Evolutionary conservation across 2,797 vertebrate species (phyloP).

Genomic region (Petrocephalus sullivani): DNA sequence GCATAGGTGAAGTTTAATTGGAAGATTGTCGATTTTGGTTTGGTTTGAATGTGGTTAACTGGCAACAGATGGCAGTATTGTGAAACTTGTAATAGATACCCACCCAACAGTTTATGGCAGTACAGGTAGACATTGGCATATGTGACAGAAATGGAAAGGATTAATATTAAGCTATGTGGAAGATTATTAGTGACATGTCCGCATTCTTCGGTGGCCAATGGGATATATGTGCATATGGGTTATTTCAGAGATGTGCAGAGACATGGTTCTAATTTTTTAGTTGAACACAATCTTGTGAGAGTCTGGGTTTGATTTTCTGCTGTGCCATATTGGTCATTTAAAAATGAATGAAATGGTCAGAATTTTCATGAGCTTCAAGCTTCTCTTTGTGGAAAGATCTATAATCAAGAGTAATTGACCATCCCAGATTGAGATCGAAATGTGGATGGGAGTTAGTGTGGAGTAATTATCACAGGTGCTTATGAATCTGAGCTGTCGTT

Average conservation of each 20-base stretch:
- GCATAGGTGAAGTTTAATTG: not conserved
- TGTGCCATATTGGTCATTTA: not conserved
- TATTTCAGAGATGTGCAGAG: not conserved
- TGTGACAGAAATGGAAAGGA: not conserved
- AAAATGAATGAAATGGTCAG: not conserved
- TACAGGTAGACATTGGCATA: not conserved
- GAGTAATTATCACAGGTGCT: not conserved
- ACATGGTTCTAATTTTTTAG: not conserved
- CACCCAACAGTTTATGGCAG: not conserved
- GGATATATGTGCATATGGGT: not conserved
- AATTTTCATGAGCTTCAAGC: not conserved
- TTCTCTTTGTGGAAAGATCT: not conserved
- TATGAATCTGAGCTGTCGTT: not conserved
- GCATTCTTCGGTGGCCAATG: not conserved
- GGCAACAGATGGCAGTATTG: conserved; percentile 14
- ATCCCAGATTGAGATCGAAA: not conserved
- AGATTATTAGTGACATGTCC: not conserved
- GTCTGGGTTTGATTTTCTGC: not conserved
- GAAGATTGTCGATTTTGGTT: not conserved
- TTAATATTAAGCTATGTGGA: not conserved
- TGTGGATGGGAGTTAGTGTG: not conserved
- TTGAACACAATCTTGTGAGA: not conserved
- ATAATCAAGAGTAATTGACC: not conserved
- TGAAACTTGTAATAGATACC: not conserved
- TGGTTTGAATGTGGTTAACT: conserved; percentile 13